Base-by-base conservation (phyloP, 2,797 vertebrate genomes). In the Hippopotamyrus pictus region DNA sequence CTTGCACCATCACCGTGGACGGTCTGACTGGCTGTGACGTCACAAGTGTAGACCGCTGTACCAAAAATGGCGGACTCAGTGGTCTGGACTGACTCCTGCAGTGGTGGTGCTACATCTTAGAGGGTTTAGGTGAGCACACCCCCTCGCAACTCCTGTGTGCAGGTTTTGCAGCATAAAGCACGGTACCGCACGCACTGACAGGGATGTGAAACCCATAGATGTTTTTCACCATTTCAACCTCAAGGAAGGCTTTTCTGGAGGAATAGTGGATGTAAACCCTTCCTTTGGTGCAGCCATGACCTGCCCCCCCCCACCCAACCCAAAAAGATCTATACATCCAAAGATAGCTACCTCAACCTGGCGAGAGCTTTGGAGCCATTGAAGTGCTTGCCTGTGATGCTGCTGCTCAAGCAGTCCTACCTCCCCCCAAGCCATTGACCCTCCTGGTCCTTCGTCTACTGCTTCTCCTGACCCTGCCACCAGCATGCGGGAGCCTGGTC, bases 271-370 rank as follows among this genome's bases (percentile, higher is more conserved):
- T 91, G 88, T 85, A n/a, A 89, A 86, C 59, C 86, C 69, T 25
- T 22, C 87, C 53, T 25, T 19, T 48, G 44, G 37, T 50, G 1
- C 53, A 8, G 44, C 44, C 51, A 19, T 53, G 9, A 46, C 54
- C 65, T 54, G 76, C 86, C 88, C 87, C 86, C 88, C 87, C 79
- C 50, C 90, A 86, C 79, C 88, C 88, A 73, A 90, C 88, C 89
- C 92, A 91, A 93, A 84, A 94, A 91, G 91, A 93, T 93, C 90
- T 89, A 90, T 91, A 85, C 90, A 85, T 95, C 94, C 94, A 96
- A 96, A 95, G 94, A 96, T 93, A 95, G 91, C 94, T 96, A 95
- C 95, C 93, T 96, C 95, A 94, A 90, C 91, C 89, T 93, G 90
- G 92, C 12, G 89, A 82, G 90, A 94, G 93, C 93, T 91, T 92